Evolutionary conservation across 2,888 invertebrate species (phyloP).

Genomic region (Agonopterix heracliana): DNA sequence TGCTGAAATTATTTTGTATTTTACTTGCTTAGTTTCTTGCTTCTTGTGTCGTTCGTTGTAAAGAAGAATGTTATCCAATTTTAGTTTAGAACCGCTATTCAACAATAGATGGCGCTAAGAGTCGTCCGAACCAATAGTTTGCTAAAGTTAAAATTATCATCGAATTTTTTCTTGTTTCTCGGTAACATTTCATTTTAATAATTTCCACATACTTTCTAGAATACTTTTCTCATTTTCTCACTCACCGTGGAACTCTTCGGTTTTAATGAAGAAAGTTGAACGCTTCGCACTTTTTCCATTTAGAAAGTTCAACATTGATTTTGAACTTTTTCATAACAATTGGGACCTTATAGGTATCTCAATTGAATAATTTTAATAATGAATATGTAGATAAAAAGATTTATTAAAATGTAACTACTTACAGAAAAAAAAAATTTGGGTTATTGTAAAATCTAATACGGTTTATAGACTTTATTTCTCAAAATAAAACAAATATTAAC

Average conservation of each 20-base stretch:
- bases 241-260: slow-evolving; percentile 43
- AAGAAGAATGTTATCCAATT: not conserved
- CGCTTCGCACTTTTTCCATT: slow-evolving; percentile 60
- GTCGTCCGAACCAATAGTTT: slow-evolving; percentile 8
- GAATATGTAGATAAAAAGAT: not conserved
- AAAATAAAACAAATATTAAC: too few species aligned
- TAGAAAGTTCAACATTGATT: slow-evolving; percentile 59
- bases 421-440: too few species aligned
- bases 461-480: too few species aligned
- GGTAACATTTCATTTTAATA: slow-evolving; percentile 6
- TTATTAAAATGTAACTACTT: too few species aligned
- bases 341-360: slow-evolving; percentile 29
- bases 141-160: too few species aligned
- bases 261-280: slow-evolving; percentile 67
- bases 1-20: too few species aligned
- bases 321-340: slow-evolving; percentile 50
- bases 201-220: slow-evolving; percentile 30
- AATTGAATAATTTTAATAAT: slow-evolving; percentile 7
- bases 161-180: too few species aligned
- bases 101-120: slow-evolving; percentile 51
- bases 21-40: too few species aligned
- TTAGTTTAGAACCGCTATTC: slow-evolving; percentile 42
- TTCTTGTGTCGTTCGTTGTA: too few species aligned
- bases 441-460: too few species aligned
- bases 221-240: slow-evolving; percentile 40